These are phyloP conservation scores for Acleris sparsana DNA, from an alignment of 2,888 invertebrate genomes.

Conservation along the genomic window DNA sequence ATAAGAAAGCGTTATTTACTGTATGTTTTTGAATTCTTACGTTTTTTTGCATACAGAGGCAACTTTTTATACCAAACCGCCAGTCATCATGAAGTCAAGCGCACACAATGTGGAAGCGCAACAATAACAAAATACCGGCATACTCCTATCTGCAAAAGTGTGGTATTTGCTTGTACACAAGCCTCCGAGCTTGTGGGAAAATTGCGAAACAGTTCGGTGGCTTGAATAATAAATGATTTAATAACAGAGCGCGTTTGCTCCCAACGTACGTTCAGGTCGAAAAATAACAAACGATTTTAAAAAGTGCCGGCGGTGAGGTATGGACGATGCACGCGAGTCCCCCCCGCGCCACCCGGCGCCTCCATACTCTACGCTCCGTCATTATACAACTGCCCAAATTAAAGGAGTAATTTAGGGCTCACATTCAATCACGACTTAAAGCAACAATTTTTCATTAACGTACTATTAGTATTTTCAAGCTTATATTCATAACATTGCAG, in stretches of 20 bases:
- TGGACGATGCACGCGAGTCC: slow-evolving; percentile 40
- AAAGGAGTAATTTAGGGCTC: background rate
- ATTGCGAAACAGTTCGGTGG: slow-evolving; percentile 80
- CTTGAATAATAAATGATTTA: slow-evolving; percentile 83
- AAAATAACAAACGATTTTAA: slow-evolving; percentile 80
- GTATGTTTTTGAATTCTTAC: too few species aligned
- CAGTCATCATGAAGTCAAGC: slow-evolving; percentile 18
- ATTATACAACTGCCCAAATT: slow-evolving; percentile 18
- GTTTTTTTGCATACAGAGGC: too few species aligned
- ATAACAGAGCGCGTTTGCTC: slow-evolving; percentile 80
- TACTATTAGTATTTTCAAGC: too few species aligned
- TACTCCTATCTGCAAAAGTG: slow-evolving; percentile 16
- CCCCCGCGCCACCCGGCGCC: slow-evolving; percentile 15
- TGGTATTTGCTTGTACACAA: slow-evolving; percentile 33
- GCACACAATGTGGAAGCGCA: slow-evolving; percentile 22
- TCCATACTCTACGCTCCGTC: slow-evolving; percentile 2
- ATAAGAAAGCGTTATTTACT: too few species aligned
- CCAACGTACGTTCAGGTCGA: slow-evolving; percentile 72
- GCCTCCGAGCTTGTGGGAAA: slow-evolving; percentile 69
- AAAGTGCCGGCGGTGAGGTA: slow-evolving; percentile 64
- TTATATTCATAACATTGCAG: too few species aligned
- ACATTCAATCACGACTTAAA: too few species aligned
- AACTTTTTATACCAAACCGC: slow-evolving; percentile 4
- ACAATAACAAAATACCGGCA: slow-evolving; percentile 30
- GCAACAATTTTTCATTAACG: too few species aligned